phyloP scores from a whole-genome alignment of 2,797 vertebrate genomes.

The Ataeniobius toweri region DNA sequence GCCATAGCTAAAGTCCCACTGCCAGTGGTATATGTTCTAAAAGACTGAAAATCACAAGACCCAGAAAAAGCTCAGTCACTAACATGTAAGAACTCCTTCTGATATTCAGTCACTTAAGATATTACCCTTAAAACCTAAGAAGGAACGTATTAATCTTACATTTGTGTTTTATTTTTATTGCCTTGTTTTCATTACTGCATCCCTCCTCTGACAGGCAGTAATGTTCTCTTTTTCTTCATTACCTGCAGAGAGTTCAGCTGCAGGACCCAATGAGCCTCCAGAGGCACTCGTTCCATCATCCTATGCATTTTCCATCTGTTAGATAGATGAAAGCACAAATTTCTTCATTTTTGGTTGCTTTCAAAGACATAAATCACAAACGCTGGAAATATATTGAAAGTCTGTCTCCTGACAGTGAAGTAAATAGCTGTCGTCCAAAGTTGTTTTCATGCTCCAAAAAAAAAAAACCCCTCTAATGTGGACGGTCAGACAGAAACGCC shows the following conservation, averaged over 20 bases:
- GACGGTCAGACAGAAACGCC: constrained; percentile 1
- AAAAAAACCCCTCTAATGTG: not conserved
- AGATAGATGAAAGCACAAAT: constrained; percentile 38
- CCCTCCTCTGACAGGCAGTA: not conserved
- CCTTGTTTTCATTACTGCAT: constrained; percentile 10
- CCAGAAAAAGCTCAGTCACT: not conserved
- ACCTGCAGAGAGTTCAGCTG: constrained; percentile 31
- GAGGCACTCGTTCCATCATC: constrained; percentile 39
- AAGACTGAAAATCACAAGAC: constrained; percentile 10
- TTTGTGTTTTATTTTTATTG: constrained; percentile 19
- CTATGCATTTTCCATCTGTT: constrained; percentile 21
- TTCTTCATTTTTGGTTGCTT: constrained; percentile 33
- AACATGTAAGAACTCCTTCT: not conserved
- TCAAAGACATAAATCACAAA: constrained; percentile 49
- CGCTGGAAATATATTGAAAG: constrained; percentile 22
- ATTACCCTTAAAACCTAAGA: not conserved
- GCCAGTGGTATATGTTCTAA: not conserved
- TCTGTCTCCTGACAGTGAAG: constrained; percentile 22
- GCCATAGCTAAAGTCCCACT: constrained; percentile 17
- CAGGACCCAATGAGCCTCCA: constrained; percentile 27
- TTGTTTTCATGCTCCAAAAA: constrained; percentile 4
- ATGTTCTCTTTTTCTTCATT: constrained; percentile 19
- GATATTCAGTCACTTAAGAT: not conserved
- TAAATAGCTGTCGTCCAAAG: constrained; percentile 23
- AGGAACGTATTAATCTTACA: constrained; percentile 5